phyloP scores from a whole-genome alignment of 2,888 invertebrate genomes.

The Acanthosoma haemorrhoidale region DNA sequence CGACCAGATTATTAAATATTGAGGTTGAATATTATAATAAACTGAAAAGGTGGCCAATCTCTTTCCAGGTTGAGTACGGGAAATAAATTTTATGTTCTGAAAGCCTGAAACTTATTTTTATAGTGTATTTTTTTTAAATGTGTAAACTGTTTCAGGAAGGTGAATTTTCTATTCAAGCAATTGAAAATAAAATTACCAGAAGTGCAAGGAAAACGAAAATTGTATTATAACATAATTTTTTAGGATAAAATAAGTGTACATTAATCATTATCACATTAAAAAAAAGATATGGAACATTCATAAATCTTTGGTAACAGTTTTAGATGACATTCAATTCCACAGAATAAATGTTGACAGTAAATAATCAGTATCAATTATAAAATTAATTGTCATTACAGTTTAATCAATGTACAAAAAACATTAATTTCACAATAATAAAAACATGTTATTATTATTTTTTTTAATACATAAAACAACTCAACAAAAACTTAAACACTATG shows the following conservation, averaged over 20 bases:
- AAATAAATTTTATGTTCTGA: too few species aligned
- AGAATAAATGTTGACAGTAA: conserved; percentile 4
- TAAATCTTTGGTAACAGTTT: conserved; percentile 35
- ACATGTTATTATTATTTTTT: neutral
- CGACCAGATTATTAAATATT: too few species aligned
- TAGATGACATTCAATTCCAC: conserved; percentile 21
- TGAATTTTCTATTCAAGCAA: too few species aligned
- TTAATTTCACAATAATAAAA: neutral
- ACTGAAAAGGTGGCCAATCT: too few species aligned
- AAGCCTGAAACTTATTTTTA: too few species aligned
- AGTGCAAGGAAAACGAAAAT: too few species aligned
- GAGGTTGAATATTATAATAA: too few species aligned
- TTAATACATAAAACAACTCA: neutral
- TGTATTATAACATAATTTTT: conserved; percentile 17
- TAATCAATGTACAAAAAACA: neutral
- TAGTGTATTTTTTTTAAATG: too few species aligned
- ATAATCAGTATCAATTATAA: neutral
- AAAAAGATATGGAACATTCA: conserved; percentile 32
- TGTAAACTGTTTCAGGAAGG: too few species aligned
- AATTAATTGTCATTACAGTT: neutral
- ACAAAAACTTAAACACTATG: conserved; percentile 2
- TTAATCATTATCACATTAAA: conserved; percentile 29
- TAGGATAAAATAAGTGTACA: conserved; percentile 13
- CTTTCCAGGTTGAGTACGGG: too few species aligned
- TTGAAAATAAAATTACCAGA: too few species aligned